phyloP scores from a whole-genome alignment of 2,888 invertebrate species.

The Unio delphinus region DNA sequence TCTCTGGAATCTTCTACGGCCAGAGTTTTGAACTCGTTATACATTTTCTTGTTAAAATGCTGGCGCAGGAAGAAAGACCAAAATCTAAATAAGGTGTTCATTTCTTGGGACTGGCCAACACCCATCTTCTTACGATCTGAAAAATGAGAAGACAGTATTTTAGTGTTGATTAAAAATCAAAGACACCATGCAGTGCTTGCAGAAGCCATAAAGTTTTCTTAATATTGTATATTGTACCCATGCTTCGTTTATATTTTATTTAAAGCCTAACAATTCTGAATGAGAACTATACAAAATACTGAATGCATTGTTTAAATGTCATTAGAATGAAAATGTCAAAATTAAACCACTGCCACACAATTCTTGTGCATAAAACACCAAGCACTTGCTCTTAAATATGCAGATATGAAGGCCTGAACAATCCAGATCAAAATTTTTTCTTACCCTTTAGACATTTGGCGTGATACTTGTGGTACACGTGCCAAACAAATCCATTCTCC shows the following conservation, averaged over 20 bases:
- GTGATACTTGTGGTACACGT: constrained; percentile 96
- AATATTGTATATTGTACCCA: no score
- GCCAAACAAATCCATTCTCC: constrained; percentile 98
- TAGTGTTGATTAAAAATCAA: no score
- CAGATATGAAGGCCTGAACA: not conserved
- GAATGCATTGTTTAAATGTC: no score
- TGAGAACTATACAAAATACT: no score
- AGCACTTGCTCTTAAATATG: not conserved
- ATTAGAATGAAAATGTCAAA: no score
- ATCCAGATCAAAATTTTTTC: constrained; percentile 8
- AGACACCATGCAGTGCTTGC: no score
- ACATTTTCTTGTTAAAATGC: constrained; percentile 98
- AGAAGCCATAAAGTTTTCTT: no score
- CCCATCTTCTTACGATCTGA: constrained; percentile 93
- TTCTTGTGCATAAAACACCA: no score
- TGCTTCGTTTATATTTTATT: no score
- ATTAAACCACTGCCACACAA: no score
- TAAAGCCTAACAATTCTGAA: no score
- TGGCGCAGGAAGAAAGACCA: constrained; percentile 99
- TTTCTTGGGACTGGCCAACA: constrained; percentile 95
- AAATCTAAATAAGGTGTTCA: constrained; percentile 99
- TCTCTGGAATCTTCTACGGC: constrained; percentile 94
- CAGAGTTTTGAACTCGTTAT: constrained; percentile 91
- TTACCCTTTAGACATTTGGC: constrained; percentile 92
- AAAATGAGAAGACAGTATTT: constrained; percentile 46